Conservation (phyloP, 2,888 invertebrate species). For the Ditylenchus weischeri region DNA sequence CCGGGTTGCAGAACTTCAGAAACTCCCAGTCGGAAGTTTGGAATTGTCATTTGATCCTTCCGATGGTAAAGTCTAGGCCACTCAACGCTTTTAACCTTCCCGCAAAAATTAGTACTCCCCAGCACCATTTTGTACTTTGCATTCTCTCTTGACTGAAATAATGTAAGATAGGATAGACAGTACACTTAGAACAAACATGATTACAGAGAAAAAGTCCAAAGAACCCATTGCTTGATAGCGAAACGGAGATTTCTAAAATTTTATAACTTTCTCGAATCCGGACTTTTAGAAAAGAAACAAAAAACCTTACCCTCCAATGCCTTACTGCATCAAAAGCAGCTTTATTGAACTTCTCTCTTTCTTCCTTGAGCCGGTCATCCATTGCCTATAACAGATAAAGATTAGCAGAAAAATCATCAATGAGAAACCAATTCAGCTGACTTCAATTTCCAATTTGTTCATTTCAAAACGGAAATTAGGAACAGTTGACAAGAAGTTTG, state of each 20-base stretch:
- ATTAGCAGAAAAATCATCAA: not conserved
- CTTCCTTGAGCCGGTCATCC: constrained; percentile 19
- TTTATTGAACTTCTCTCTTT: constrained; percentile 19
- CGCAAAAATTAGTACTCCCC: not conserved
- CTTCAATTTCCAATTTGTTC: constrained; percentile 34
- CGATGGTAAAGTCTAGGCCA: not conserved
- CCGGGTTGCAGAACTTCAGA: constrained; percentile 19
- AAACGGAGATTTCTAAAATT: constrained; percentile 14
- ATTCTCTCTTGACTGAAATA: constrained; percentile 3
- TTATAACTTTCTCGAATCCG: no score
- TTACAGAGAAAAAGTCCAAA: not conserved
- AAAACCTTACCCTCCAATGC: constrained; percentile 9
- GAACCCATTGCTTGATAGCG: constrained; percentile 8
- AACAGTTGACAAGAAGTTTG: constrained; percentile 28
- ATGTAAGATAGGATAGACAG: not conserved
- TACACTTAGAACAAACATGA: not conserved
- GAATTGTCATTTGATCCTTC: not conserved
- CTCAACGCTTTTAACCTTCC: not conserved
- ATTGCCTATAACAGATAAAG: constrained; percentile 22
- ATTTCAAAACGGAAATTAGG: constrained; percentile 34
- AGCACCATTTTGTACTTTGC: constrained; percentile 3
- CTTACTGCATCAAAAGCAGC: constrained; percentile 13
- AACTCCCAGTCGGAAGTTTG: not conserved
- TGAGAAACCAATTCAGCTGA: constrained; percentile 3
- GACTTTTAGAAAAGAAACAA: no score